phyloP scores from a whole-genome alignment of 2,797 vertebrate species.

The Coregonus sp. region DNA sequence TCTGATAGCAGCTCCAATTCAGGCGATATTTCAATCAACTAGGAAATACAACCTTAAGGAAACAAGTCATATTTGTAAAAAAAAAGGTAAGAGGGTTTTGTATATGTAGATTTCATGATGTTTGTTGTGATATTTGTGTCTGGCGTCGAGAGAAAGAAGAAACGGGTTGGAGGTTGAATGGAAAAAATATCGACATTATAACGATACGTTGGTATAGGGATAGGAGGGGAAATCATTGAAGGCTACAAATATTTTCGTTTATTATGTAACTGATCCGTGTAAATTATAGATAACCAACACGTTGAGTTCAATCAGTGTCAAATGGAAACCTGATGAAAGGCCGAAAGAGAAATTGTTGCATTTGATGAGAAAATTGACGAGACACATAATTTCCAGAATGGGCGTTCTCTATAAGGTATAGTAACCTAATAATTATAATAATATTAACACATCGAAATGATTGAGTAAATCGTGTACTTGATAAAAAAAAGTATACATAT shows the following conservation, averaged over 20 bases:
- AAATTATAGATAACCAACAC: not conserved
- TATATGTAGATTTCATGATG: not conserved
- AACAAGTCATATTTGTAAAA: slow-evolving; percentile 59
- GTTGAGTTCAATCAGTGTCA: not conserved
- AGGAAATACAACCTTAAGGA: slow-evolving; percentile 62
- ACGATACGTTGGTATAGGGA: not conserved
- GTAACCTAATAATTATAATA: slow-evolving; percentile 7
- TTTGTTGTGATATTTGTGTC: not conserved
- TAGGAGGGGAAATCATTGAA: not conserved
- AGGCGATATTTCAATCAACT: slow-evolving; percentile 63
- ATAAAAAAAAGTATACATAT: not conserved
- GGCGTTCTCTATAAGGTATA: slow-evolving; percentile 21
- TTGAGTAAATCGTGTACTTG: not conserved
- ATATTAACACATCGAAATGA: not conserved
- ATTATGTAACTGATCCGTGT: not conserved
- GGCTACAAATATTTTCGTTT: not conserved
- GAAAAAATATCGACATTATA: not conserved
- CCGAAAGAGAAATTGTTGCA: slow-evolving; percentile 14
- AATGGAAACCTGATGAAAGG: not conserved
- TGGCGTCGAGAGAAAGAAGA: not conserved
- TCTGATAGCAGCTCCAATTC: slow-evolving; percentile 68
- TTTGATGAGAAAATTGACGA: not conserved
- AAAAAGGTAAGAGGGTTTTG: slow-evolving; percentile 63
- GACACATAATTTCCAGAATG: not conserved
- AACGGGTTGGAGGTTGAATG: not conserved